Percentiles rank a stretch among this genome's conserved stretches.
These are phyloP conservation scores for Aplodontia rufa DNA, from an alignment of 2,113 vertebrate genomes.

Conservation along the genomic window DNA sequence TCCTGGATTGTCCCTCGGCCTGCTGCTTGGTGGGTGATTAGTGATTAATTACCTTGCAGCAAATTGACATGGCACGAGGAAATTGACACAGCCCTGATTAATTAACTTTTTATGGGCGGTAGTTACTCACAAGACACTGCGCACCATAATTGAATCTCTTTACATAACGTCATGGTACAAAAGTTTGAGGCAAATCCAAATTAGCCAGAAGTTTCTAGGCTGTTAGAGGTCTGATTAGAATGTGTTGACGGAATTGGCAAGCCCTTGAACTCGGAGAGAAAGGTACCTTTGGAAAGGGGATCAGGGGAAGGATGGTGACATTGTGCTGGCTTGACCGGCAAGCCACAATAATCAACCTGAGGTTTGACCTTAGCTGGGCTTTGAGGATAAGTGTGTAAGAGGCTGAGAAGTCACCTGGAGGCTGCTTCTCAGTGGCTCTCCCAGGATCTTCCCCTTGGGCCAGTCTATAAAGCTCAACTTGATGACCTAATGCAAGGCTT, in stretches of 20 bases:
- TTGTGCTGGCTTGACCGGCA: not conserved
- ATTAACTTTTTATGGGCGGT: conserved; percentile 90
- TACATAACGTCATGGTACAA: conserved; percentile 80
- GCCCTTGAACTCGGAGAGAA: conserved; percentile 11
- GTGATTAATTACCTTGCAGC: conserved; percentile 92
- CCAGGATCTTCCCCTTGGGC: not conserved
- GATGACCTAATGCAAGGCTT: not conserved
- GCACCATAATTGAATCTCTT: conserved; percentile 87
- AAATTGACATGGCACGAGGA: conserved; percentile 90
- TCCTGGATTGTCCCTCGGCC: conserved; percentile 84
- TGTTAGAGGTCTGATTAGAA: conserved; percentile 55
- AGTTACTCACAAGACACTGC: conserved; percentile 87
- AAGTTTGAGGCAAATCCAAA: conserved; percentile 83
- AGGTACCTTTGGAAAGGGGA: not conserved
- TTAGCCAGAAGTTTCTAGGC: conserved; percentile 80
- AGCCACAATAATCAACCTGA: not conserved
- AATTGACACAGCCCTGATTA: conserved; percentile 92
- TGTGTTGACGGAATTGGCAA: not conserved
- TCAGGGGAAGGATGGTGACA: not conserved
- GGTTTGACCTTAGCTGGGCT: not conserved
- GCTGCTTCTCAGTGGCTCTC: not conserved
- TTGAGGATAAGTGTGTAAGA: not conserved
- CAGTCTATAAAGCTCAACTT: not conserved
- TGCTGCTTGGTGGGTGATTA: conserved; percentile 87
- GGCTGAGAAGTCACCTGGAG: not conserved